Conservation (phyloP, 2,797 vertebrate species). For the Bradypodion ventrale region DNA sequence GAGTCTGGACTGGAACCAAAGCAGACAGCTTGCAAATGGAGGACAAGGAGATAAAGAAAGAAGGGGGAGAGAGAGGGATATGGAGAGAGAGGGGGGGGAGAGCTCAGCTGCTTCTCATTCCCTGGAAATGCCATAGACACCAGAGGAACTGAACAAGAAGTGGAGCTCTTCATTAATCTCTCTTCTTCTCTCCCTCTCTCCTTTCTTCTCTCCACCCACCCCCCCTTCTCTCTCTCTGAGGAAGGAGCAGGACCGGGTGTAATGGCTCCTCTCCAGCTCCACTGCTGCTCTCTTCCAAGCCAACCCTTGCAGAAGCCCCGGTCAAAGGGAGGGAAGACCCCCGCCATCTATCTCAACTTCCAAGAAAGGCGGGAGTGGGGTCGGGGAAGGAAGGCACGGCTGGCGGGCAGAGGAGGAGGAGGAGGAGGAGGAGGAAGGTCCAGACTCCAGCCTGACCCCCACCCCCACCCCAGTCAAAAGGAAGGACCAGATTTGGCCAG, state of each 20-base stretch:
- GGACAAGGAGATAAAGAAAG: conserved; percentile 86
- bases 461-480: conserved; percentile 12
- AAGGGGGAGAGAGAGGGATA: conserved; percentile 70
- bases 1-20: conserved; percentile 89
- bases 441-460: too few species aligned
- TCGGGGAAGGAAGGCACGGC: too few species aligned
- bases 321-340: conserved; percentile 67
- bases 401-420: conserved; percentile 35
- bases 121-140: conserved; percentile 71
- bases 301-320: conserved; percentile 63
- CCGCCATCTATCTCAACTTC: conserved; percentile 78
- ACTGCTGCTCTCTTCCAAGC: conserved; percentile 81
- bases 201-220: conserved; percentile 60
- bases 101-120: conserved; percentile 65
- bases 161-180: conserved; percentile 68
- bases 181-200: conserved; percentile 60
- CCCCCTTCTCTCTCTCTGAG: conserved; percentile 60
- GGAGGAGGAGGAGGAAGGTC: conserved; percentile 5
- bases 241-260: conserved; percentile 82
- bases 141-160: conserved; percentile 71
- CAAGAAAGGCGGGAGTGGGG: conserved; percentile 42
- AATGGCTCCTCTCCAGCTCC: conserved; percentile 90
- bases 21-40: conserved; percentile 95
- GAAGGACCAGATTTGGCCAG: conserved; percentile 70
- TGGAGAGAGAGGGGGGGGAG: conserved; percentile 54